Base-by-base conservation (phyloP, 1,140 invertebrate species). In the Augochlora pura region DNA sequence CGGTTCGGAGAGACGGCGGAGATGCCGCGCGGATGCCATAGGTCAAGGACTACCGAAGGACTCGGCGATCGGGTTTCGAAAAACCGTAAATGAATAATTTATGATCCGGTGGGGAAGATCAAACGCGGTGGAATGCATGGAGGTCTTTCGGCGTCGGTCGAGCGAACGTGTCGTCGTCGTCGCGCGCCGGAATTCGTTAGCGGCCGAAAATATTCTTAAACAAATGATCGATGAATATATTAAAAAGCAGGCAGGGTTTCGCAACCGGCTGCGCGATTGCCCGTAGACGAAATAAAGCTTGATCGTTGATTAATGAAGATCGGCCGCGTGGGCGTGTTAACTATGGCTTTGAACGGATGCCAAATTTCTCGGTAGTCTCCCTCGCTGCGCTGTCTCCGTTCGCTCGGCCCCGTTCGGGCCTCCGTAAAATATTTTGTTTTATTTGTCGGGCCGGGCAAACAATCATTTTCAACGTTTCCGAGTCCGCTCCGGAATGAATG, bases 101-200 rank as follows among this genome's bases (percentile, higher is more conserved):
- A 64, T 14, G 66, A 27, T 38, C 4, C 1, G 18, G 23, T 42
- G 12, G 5, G 7, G 5, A 42, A 77, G 59, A 72, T 71, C 59
- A 64, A 72, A 77, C 27, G 68, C 16, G 32, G 8, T n/a, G 14
- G 21, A 39, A 52, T 12, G 42, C 67, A 67, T 27, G 46, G 71
- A 42, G 52, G 49, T 39, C 25, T 6, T 16, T 16, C 0, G 21
- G 38, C 46, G 39, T 5, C 62, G 12, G 9, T 8, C 38, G 12
- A 5, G 16, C 42, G 63, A 62, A 77, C 42, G 27, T 12, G 38
- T 5, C 16, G 7, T 5, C 8, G n/a, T 1, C 10, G 4, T 6
- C 67, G n/a, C 16, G 46, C 71, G 60, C 76, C 76, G 64, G 49
- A 71, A 72, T 21, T 63, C 46, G 27, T 42, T 49, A 63, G 23